Percentiles rank a stretch among this genome's conserved stretches.
Evolutionary conservation across 1,140 invertebrate species (phyloP).

Genomic region (Phymorhynchus buccinoides): DNA sequence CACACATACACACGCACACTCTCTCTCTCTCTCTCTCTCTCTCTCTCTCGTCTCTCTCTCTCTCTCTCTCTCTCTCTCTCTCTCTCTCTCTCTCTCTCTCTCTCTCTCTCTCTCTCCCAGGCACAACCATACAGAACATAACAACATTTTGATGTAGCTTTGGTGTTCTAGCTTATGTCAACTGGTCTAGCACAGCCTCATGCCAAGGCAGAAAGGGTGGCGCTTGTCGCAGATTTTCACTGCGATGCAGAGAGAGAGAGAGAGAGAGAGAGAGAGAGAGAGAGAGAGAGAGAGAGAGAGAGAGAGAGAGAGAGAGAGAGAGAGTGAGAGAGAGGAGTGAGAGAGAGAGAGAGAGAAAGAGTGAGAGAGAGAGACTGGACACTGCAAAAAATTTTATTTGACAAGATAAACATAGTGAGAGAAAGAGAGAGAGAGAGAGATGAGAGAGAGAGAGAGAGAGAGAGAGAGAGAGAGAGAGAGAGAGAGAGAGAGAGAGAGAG

Average conservation of each 20-base stretch:
- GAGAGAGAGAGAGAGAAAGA: slow-evolving; percentile 29
- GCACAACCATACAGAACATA: no score
- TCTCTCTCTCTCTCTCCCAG: not conserved
- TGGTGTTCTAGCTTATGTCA: no score
- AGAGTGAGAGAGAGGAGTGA: not conserved
- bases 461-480: slow-evolving; percentile 25
- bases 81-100: slow-evolving; percentile 40
- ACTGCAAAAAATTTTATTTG: no score
- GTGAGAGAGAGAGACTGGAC: slow-evolving; percentile 18
- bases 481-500: slow-evolving; percentile 13
- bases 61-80: not conserved
- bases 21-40: not conserved
- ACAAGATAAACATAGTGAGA: not conserved
- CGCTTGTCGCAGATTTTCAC: no score
- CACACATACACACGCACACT: no score
- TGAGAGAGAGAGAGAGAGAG: slow-evolving; percentile 24
- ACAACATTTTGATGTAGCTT: no score
- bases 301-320: not conserved
- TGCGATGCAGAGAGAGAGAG: not conserved
- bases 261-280: slow-evolving; percentile 29
- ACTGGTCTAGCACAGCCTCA: no score
- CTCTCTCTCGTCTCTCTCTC: not conserved
- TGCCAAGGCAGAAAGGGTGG: no score
- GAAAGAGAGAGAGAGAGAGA: not conserved
- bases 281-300: not conserved